A percentile compares a stretch with the other conserved stretches of the same genome.
Conservation (phyloP, 1,140 invertebrate genomes). For the Euwallacea similis region DNA sequence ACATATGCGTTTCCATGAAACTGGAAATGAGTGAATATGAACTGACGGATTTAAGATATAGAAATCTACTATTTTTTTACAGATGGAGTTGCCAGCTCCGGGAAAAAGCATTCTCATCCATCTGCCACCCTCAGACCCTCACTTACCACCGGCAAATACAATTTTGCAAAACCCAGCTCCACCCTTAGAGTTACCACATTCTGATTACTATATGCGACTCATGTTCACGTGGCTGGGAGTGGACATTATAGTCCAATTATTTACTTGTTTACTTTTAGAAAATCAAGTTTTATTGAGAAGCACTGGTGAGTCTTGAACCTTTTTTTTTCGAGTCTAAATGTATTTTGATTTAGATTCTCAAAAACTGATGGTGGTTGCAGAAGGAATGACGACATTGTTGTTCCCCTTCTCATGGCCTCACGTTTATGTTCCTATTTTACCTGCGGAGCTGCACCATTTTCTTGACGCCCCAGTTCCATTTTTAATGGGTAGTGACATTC, state of each 20-base stretch:
- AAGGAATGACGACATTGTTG: conserved; percentile 85
- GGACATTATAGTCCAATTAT: conserved; percentile 89
- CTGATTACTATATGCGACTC: conserved; percentile 90
- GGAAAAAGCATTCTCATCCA: conserved; percentile 86
- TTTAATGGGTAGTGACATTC: conserved; percentile 81
- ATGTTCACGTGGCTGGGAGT: conserved; percentile 86
- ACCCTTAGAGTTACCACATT: conserved; percentile 82
- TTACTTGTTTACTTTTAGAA: conserved; percentile 93
- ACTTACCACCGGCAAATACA: conserved; percentile 67
- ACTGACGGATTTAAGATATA: too few relatives aligned
- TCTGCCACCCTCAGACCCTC: conserved; percentile 72
- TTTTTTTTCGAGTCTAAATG: conserved; percentile 21
- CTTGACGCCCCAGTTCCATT: conserved; percentile 98
- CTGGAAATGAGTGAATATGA: too few relatives aligned
- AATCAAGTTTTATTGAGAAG: conserved; percentile 95
- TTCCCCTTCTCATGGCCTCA: conserved; percentile 98
- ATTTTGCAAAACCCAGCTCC: conserved; percentile 73
- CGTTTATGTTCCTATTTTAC: conserved; percentile 98
- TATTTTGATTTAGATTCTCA: conserved; percentile 75
- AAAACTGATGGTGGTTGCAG: conserved; percentile 94
- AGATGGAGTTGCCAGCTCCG: conserved; percentile 76
- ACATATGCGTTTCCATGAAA: too few relatives aligned
- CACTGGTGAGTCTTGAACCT: conserved; percentile 63
- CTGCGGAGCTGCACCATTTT: conserved; percentile 93
- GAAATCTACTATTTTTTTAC: conserved; percentile 67